Base-by-base conservation (phyloP, 2,797 vertebrate genomes). In the Lithobates sylvaticus region DNA sequence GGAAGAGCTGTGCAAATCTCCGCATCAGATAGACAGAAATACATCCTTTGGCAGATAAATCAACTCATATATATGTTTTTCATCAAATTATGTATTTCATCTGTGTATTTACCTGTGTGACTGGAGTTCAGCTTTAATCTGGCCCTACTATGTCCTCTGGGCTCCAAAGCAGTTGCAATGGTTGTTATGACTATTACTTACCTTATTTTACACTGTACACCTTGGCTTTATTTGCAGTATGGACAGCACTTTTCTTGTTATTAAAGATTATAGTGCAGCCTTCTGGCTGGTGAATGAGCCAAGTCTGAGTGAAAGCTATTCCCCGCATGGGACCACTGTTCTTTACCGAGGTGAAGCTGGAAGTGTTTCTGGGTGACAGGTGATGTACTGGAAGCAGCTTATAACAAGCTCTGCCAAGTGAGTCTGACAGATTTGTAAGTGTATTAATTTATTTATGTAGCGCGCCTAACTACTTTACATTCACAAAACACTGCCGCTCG, bases 361-460 rank as follows among this genome's bases (percentile, higher is more conserved):
- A 74, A 74, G 72, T 74, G 72, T 74, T 47, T 74, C 72, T 78
- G 65, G 77, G 77, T 68, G 77, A 78, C 69, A 64, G 47, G 69
- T 42, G 23, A 79, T 79, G 77, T 70, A 80, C 78, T 80, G 42
- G 67, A 80, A 70, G 67, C 69, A 27, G 68, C 80, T 64, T 81
- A 61, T 73, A 81, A 81, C 69, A 74, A 74, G 80, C 68, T 72
- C 54, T 29, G 54, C 70, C 80, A 74, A 82, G 80, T 61, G 78
- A 65, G 15, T 74, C 80, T 73, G 80, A 74, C 70, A 73, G 70
- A 82, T 82, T 82, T 82, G 80, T 82, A 82, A 74, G 80, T 82
- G 70, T 65, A 73, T 65, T 74, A 65, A 73, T 82, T 82, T 81
- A 73, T 81, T 81, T 82, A 74, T 82, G 80, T 82, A 74, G 70